Evolutionary conservation across 2,797 vertebrate genomes (phyloP).

Genomic region (Anisognathus igniventris): DNA sequence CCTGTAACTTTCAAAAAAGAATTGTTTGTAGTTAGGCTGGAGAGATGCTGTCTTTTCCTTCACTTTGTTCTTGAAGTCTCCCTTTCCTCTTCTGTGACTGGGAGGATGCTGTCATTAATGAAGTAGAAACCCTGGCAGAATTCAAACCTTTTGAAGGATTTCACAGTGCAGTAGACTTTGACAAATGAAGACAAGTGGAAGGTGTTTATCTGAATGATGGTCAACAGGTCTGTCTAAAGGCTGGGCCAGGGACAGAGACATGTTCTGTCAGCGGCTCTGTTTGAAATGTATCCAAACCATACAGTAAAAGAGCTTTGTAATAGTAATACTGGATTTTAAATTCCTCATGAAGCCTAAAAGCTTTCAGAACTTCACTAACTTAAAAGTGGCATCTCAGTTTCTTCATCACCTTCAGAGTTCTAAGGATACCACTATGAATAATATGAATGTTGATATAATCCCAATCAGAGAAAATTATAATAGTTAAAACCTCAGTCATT

Average conservation of each 20-base stretch:
- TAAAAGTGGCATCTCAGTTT: neutral
- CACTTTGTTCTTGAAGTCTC: neutral
- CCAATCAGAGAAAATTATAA: neutral
- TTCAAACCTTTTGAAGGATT: neutral
- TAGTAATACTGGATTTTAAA: neutral
- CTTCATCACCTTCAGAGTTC: neutral
- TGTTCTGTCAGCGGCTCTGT: neutral
- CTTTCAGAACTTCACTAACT: neutral
- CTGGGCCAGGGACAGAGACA: neutral
- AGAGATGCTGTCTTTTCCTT: neutral
- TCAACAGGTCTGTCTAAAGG: neutral
- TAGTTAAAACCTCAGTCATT: neutral
- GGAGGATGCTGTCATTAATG: neutral
- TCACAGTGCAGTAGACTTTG: neutral
- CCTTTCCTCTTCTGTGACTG: neutral
- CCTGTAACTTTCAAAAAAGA: neutral
- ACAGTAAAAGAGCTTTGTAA: neutral
- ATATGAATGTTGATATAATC: neutral
- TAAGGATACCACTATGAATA: neutral
- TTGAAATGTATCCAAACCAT: neutral
- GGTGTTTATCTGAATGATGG: neutral
- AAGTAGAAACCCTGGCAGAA: neutral
- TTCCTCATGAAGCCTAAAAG: neutral
- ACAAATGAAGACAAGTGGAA: neutral
- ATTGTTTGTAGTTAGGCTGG: neutral